Percentiles rank a stretch among this genome's conserved stretches.
phyloP scores from a whole-genome alignment of 1,140 invertebrate species.

The Apocrypta bakeri region DNA sequence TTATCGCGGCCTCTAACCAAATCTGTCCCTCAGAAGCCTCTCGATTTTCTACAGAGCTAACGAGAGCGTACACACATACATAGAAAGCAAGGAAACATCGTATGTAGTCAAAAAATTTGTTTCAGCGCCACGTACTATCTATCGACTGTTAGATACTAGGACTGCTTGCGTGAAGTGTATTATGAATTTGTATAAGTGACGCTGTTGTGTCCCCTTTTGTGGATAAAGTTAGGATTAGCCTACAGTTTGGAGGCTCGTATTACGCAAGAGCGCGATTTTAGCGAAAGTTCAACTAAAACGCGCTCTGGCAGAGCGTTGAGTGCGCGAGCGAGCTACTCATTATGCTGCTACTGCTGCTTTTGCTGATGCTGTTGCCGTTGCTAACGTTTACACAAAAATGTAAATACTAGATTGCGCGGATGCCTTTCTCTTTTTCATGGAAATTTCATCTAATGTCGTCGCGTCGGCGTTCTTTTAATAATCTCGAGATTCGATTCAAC shows the following conservation, averaged over 20 bases:
- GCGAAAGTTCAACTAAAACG: constrained; percentile 26
- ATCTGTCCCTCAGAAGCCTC: constrained; percentile 12
- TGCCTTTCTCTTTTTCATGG: neutral
- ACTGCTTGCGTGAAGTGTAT: constrained; percentile 2
- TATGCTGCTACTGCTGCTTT: neutral
- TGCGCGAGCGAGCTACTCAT: neutral
- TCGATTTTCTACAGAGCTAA: neutral
- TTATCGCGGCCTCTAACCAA: constrained; percentile 23
- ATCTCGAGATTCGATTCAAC: too few species aligned
- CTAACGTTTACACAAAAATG: neutral
- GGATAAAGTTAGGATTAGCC: neutral
- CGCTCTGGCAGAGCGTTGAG: neutral
- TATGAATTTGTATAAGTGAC: constrained; percentile 31
- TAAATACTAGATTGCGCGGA: neutral
- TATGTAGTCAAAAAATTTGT: neutral
- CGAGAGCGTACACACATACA: neutral
- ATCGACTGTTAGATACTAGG: too few species aligned
- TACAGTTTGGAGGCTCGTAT: constrained; percentile 23
- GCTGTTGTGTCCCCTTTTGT: neutral
- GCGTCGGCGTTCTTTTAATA: too few species aligned
- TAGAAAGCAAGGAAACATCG: too few species aligned
- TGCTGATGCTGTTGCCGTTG: neutral
- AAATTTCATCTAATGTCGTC: neutral
- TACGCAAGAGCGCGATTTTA: constrained; percentile 45
- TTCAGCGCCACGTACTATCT: neutral